Evolutionary conservation across 2,113 vertebrate species (phyloP).

Genomic region (Anguilla japonica): DNA sequence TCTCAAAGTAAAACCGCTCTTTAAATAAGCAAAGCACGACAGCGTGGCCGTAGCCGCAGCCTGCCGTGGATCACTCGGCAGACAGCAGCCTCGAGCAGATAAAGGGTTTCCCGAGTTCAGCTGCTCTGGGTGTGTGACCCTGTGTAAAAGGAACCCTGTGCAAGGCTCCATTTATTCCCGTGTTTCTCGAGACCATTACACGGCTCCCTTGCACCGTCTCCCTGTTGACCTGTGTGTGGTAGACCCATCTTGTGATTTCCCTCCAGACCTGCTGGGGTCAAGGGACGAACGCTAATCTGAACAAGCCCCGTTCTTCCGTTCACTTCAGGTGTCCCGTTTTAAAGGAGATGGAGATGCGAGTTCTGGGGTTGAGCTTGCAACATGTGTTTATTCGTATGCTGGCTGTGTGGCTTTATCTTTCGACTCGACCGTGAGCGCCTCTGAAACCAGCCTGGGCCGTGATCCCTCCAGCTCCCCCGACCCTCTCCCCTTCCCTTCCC

Average conservation of each 20-base stretch:
- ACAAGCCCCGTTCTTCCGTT: background rate
- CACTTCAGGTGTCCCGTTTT: background rate
- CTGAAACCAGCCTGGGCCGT: background rate
- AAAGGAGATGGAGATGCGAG: background rate
- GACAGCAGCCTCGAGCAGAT: background rate
- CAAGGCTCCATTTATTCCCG: background rate
- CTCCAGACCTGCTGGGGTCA: background rate
- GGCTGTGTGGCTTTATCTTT: background rate
- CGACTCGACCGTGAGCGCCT: background rate
- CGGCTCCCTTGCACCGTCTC: background rate
- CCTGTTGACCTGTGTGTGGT: background rate
- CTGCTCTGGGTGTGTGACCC: background rate
- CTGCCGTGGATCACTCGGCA: background rate
- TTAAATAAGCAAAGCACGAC: background rate
- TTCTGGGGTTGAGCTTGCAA: background rate
- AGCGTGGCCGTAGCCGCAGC: too few relatives aligned
- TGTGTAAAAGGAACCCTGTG: background rate
- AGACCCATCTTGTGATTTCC: background rate
- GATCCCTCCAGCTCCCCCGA: background rate
- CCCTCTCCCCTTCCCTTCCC: background rate
- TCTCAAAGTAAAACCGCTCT: too few relatives aligned
- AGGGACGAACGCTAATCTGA: background rate
- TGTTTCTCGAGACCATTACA: background rate
- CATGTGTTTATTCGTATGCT: background rate
- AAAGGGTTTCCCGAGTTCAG: background rate